Percentiles rank a stretch among this genome's conserved stretches.
Evolutionary conservation across 2,888 invertebrate genomes (phyloP).

Genomic region (Drosophila fungiperda): DNA sequence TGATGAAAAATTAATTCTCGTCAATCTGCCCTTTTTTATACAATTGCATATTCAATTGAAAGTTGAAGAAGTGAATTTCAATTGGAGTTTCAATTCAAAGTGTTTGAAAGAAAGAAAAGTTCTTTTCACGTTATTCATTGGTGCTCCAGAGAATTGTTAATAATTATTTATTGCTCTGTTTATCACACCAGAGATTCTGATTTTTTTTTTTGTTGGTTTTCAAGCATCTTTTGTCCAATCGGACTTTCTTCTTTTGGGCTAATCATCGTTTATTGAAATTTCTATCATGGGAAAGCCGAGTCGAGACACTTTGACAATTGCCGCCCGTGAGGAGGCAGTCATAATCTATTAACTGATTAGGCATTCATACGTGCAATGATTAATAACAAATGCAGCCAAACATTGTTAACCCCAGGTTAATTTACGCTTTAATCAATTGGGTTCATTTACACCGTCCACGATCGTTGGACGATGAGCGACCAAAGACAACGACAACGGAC

Average conservation of each 20-base stretch:
- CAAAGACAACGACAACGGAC: constrained; percentile 5
- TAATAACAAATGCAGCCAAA: constrained; percentile 79
- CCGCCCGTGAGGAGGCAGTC: constrained; percentile 52
- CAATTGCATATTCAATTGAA: constrained; percentile 54
- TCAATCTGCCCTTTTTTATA: constrained; percentile 58
- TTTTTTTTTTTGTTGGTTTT: neutral
- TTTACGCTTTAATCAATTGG: constrained; percentile 82
- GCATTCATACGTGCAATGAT: constrained; percentile 79
- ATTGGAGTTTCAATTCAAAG: constrained; percentile 28
- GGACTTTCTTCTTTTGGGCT: constrained; percentile 60
- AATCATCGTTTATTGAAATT: constrained; percentile 76
- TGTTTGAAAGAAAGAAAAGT: constrained; percentile 29
- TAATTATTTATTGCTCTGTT: constrained; percentile 72
- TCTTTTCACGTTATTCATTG: constrained; percentile 30
- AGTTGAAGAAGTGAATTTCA: constrained; percentile 49
- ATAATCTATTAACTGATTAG: constrained; percentile 80
- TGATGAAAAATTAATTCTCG: constrained; percentile 79
- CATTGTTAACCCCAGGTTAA: constrained; percentile 80
- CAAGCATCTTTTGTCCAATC: constrained; percentile 37
- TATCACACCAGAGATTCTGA: constrained; percentile 35
- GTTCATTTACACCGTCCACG: constrained; percentile 75
- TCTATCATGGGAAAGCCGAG: constrained; percentile 72
- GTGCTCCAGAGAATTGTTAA: constrained; percentile 36
- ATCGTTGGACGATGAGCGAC: neutral
- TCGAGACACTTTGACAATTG: constrained; percentile 57